Conservation (phyloP, 2,797 vertebrate genomes). For the Tenualosa thibaudeaui region DNA sequence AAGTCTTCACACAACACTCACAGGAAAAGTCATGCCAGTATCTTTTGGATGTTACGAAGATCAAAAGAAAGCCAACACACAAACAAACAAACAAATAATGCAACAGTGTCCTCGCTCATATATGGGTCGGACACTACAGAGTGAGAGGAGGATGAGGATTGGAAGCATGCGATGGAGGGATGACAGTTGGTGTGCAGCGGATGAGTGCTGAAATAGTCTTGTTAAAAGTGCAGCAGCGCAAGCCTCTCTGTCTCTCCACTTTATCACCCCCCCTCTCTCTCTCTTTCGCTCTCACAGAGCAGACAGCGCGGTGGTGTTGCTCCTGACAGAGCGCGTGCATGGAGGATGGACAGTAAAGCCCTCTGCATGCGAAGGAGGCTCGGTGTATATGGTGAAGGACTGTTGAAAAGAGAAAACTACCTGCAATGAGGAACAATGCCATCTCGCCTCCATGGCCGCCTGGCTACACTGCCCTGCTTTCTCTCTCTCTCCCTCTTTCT, state of each 20-base stretch:
- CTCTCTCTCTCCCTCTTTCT: conserved; percentile 21
- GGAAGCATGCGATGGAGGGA: background rate
- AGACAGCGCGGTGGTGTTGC: conserved; percentile 19
- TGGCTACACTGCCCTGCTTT: conserved; percentile 85
- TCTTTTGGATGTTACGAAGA: background rate
- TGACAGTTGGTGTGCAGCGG: conserved; percentile 7
- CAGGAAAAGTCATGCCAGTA: background rate
- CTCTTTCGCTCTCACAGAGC: conserved; percentile 45
- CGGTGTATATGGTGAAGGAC: conserved; percentile 68
- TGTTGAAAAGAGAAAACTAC: conserved; percentile 83
- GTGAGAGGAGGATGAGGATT: background rate
- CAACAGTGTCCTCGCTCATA: background rate
- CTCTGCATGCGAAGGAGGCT: conserved; percentile 82
- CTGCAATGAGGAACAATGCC: conserved; percentile 90
- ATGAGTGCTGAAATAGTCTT: background rate
- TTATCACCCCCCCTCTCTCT: conserved; percentile 33
- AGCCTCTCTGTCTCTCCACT: conserved; percentile 16
- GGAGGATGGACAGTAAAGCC: conserved; percentile 55
- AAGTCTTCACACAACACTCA: background rate
- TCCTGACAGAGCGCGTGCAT: conserved; percentile 38
- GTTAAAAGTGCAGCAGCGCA: background rate
- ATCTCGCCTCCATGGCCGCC: conserved; percentile 90
- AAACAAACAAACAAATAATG: background rate
- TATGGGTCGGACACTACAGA: background rate
- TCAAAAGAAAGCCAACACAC: background rate